These are phyloP conservation scores for Sinocyclocheilus grahami DNA, from an alignment of 2,113 vertebrate genomes.

Conservation along the genomic window DNA sequence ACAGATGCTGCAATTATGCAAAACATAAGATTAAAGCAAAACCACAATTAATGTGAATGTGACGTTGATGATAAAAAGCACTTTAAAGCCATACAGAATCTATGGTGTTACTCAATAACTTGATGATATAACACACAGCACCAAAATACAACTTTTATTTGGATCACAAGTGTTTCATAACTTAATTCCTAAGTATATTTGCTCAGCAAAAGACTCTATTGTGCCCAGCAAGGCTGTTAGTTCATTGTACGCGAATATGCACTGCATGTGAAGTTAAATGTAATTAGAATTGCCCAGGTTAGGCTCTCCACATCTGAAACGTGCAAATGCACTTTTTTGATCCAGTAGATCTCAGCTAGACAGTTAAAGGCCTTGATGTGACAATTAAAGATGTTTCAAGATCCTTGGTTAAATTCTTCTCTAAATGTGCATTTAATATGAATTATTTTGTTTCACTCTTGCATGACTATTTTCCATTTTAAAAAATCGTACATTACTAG, in stretches of 20 bases:
- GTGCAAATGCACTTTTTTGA: not conserved
- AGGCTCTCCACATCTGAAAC: not conserved
- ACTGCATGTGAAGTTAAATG: not conserved
- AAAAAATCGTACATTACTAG: too few species aligned
- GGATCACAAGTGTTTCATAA: not conserved
- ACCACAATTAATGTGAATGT: not conserved
- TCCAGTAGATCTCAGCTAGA: not conserved
- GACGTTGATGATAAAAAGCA: not conserved
- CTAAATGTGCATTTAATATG: not conserved
- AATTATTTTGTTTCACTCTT: not conserved
- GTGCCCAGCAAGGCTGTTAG: not conserved
- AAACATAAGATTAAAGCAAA: not conserved
- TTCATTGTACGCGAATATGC: too few species aligned
- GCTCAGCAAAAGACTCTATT: not conserved
- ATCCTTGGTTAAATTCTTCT: not conserved
- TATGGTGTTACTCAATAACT: not conserved
- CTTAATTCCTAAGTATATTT: not conserved
- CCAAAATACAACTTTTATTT: not conserved
- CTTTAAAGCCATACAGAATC: not conserved
- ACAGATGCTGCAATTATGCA: constrained; percentile 73
- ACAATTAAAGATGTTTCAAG: not conserved
- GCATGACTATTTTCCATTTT: not conserved
- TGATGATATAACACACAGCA: not conserved
- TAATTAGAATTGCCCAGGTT: not conserved
- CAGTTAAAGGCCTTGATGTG: not conserved